Percentiles rank a stretch among this genome's conserved stretches.
phyloP scores from a whole-genome alignment of 2,113 vertebrate genomes.

The Gymnorhina tibicen region DNA sequence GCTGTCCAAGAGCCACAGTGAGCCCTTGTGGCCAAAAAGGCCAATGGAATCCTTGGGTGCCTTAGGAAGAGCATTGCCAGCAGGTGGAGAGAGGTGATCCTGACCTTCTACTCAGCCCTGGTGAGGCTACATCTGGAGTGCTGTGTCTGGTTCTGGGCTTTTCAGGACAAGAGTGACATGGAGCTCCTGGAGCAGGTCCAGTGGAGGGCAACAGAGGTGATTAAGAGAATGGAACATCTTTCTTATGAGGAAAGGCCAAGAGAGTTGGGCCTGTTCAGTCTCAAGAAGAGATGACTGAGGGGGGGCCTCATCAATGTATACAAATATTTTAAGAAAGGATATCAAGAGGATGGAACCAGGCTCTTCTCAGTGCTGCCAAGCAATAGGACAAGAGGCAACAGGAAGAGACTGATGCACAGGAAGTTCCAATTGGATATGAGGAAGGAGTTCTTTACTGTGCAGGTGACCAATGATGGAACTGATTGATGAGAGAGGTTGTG shows the following conservation, averaged over 20 bases:
- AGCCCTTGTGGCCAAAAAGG: background rate
- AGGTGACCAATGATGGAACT: background rate
- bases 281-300: background rate
- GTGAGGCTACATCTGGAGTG: background rate
- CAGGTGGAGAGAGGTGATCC: background rate
- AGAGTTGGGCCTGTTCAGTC: background rate
- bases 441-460: background rate
- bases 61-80: background rate
- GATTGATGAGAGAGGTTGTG: background rate
- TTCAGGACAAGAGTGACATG: background rate
- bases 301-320: background rate
- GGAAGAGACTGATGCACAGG: background rate
- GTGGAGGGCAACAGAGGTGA: background rate
- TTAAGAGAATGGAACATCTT: background rate
- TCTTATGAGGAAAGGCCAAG: background rate
- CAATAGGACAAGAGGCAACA: background rate
- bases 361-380: background rate
- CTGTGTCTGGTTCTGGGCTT: background rate
- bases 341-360: background rate
- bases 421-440: background rate
- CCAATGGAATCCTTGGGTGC: rapidly evolving
- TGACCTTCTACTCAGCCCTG: background rate
- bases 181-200: background rate
- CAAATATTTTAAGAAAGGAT: background rate
- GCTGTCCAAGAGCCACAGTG: background rate